Conservation (phyloP, 2,797 vertebrate species). For the Botia kubotai region DNA sequence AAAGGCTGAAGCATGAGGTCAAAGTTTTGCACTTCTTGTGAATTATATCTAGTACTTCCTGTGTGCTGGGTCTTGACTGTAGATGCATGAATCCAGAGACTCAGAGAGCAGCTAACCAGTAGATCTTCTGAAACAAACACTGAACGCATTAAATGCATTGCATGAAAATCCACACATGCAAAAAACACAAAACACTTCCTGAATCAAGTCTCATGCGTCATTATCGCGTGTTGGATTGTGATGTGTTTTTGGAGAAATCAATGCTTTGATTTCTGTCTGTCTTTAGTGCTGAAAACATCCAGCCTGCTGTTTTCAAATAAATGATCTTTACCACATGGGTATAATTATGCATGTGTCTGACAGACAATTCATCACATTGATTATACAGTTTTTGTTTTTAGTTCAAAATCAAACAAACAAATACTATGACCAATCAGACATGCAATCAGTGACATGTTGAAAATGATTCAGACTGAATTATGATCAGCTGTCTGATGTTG, state of each 20-base stretch:
- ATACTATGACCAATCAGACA: no score
- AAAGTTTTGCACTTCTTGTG: neutral
- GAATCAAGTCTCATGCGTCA: neutral
- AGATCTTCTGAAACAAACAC: neutral
- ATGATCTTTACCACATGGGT: neutral
- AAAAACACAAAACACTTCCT: constrained; percentile 1
- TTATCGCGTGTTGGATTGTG: neutral
- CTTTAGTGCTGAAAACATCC: neutral
- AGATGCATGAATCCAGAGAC: neutral
- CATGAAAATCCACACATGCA: neutral
- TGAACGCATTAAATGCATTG: neutral
- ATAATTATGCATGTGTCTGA: neutral
- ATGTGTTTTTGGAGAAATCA: no score
- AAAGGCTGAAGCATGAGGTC: no score
- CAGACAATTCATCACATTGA: neutral
- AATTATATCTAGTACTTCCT: no score
- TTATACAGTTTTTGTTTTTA: no score
- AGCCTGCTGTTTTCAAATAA: neutral
- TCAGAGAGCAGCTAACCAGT: no score
- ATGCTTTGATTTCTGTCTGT: neutral
- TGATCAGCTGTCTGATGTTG: no score
- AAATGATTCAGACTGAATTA: no score
- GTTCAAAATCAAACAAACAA: no score
- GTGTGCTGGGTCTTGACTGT: no score
- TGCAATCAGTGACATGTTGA: no score